Evolutionary conservation across 2,113 vertebrate genomes (phyloP).

Genomic region (Rhadina sibilatrix): DNA sequence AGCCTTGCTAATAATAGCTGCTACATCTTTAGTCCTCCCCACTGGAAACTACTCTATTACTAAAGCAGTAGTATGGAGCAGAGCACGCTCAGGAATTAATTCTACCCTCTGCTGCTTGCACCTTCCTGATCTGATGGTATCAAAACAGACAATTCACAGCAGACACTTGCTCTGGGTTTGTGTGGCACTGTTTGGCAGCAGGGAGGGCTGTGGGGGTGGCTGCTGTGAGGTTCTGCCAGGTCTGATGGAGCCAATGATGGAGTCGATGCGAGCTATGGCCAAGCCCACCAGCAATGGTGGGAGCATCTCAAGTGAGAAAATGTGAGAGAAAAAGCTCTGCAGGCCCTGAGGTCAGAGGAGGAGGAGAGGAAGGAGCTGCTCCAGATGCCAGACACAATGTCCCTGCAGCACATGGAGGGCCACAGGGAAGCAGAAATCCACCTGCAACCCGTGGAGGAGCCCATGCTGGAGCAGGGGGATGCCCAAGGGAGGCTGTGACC

Average conservation of each 20-base stretch:
- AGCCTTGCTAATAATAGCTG: constrained; percentile 54
- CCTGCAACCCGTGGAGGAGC: neutral
- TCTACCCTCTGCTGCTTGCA: neutral
- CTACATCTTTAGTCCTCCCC: neutral
- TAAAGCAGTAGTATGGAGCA: neutral
- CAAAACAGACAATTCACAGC: neutral
- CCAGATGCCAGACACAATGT: neutral
- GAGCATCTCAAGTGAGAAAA: neutral
- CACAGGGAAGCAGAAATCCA: neutral
- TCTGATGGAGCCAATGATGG: neutral
- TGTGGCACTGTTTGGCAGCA: neutral
- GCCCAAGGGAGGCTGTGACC: neutral
- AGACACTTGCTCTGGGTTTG: neutral
- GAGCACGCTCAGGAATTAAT: neutral
- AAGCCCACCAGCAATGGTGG: rapidly evolving
- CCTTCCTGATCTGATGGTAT: neutral
- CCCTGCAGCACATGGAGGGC: neutral
- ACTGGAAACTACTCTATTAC: neutral
- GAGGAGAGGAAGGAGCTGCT: neutral
- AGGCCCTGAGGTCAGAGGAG: neutral
- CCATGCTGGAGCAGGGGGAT: rapidly evolving
- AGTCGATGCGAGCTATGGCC: neutral
- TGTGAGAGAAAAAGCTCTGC: neutral
- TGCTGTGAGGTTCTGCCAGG: neutral
- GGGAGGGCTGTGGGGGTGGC: neutral